Conservation (phyloP, 2,797 vertebrate species). For the Cryptoprocta ferox region DNA sequence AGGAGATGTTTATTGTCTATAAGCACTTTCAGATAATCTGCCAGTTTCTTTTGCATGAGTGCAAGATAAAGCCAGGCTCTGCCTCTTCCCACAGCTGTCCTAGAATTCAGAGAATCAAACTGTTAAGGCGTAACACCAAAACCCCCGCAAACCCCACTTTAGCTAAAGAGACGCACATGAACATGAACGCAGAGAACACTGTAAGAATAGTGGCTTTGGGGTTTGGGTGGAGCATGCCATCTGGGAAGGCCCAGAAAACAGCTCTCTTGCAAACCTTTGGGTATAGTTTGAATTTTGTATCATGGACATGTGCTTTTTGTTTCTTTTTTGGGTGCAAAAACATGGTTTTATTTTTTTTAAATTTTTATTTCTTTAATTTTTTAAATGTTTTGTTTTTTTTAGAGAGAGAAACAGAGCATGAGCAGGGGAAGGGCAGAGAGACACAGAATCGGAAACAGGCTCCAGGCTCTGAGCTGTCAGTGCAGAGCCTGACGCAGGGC, state of each 20-base stretch:
- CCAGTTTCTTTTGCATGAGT: slow-evolving; percentile 98
- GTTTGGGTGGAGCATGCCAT: fast-evolving
- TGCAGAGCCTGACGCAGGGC: too few relatives aligned
- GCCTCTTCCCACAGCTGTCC: slow-evolving; percentile 95
- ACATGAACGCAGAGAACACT: background rate
- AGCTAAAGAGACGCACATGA: background rate
- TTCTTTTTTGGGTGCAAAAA: background rate
- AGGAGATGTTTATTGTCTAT: slow-evolving; percentile 95
- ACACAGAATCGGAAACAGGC: too few relatives aligned
- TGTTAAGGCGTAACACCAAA: background rate
- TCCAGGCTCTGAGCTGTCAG: too few relatives aligned
- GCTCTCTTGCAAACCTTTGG: background rate
- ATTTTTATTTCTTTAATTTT: too few relatives aligned
- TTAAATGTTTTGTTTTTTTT: too few relatives aligned
- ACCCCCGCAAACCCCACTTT: background rate
- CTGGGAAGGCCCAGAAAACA: background rate
- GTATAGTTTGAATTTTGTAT: background rate
- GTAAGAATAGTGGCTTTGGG: background rate
- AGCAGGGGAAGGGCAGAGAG: too few relatives aligned
- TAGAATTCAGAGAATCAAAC: slow-evolving; percentile 81
- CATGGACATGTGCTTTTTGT: background rate
- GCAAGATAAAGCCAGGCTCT: slow-evolving; percentile 98
- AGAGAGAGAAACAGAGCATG: too few relatives aligned
- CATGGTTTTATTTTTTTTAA: too few relatives aligned
- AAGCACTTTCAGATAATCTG: slow-evolving; percentile 96